phyloP scores from a whole-genome alignment of 1,140 invertebrate species.

The Drosophila albomicans region DNA sequence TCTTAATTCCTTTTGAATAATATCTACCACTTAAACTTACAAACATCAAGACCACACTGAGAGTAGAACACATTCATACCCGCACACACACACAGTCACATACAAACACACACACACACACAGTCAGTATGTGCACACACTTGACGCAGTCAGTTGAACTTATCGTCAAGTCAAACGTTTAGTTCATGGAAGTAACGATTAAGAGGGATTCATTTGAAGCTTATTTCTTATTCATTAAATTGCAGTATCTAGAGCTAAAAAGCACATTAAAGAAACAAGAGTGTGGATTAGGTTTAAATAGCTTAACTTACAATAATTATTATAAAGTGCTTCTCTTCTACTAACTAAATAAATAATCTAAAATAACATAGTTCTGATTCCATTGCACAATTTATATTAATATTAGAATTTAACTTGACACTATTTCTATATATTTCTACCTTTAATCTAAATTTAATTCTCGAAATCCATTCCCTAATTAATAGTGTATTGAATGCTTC shows the following conservation, averaged over 20 bases:
- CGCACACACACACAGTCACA: slow-evolving; percentile 12
- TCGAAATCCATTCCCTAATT: too few relatives aligned
- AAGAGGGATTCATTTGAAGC: background rate
- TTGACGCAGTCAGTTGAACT: slow-evolving; percentile 52
- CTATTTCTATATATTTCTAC: too few relatives aligned
- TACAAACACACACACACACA: slow-evolving; percentile 19
- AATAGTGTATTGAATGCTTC: too few relatives aligned
- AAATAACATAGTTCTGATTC: too few relatives aligned
- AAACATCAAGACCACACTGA: slow-evolving; percentile 71
- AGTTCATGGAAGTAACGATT: slow-evolving; percentile 15
- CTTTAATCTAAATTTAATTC: too few relatives aligned
- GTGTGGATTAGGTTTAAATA: too few relatives aligned
- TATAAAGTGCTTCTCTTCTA: too few relatives aligned
- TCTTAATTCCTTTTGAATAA: slow-evolving; percentile 82
- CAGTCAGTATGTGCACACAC: slow-evolving; percentile 13
- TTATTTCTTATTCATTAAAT: too few relatives aligned
- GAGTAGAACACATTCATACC: slow-evolving; percentile 25
- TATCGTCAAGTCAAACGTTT: slow-evolving; percentile 48
- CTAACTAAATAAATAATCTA: too few relatives aligned
- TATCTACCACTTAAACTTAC: slow-evolving; percentile 82
- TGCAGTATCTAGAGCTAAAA: background rate
- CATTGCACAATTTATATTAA: too few relatives aligned
- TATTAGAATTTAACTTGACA: too few relatives aligned
- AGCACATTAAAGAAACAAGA: background rate
- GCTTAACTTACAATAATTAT: too few relatives aligned